Evolutionary conservation across 2,113 vertebrate genomes (phyloP), one percentile per base, ranked within the genome.

Genomic region (Diphyllodes magnificus): DNA sequence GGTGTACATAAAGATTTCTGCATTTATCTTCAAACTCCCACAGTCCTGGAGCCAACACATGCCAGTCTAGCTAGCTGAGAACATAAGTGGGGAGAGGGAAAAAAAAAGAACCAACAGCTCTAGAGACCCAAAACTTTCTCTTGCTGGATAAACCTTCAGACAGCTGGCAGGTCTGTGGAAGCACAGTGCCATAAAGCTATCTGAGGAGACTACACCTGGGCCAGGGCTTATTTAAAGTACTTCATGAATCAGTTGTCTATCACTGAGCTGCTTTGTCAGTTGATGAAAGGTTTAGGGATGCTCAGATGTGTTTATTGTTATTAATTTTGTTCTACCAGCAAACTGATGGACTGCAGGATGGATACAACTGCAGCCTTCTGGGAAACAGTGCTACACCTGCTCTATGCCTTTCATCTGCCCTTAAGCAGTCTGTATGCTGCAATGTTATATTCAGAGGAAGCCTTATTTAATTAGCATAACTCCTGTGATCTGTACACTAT

Each of bases 51-150:
- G 53, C 39, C 42, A 90, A 45, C 6, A 66, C 27, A 28, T 15
- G 17, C 10, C 39, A 60, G 20, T 12, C 35, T 45, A 56, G 27
- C 35, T 31, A 68, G 12, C 22, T 25, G 18, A 60, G 28, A 90
- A 82, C 0, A 0, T 28, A 33, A 49, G 18, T 8, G 15, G 8
- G 11, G 22, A 50, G 33, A 10, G 3, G 3, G 17, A 31, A 35
- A n/a, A 71, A 51, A 56, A 64, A 42, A 31, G 9, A 15, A 56
- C 28, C 42, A 72, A 31, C 31, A 82, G 45, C 30, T 78, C 51
- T 31, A 31, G 30, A 70, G 31, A 51, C 16, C 24, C 35, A 45
- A 57, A 77, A 30, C 16, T 61, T 80, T 30, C 50, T 61, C 15
- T 57, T 66, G 22, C 33, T 73, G 50, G 42, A 66, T n/a, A 71